phyloP scores from a whole-genome alignment of 2,113 vertebrate species.

The Phylloscopus trochilus region DNA sequence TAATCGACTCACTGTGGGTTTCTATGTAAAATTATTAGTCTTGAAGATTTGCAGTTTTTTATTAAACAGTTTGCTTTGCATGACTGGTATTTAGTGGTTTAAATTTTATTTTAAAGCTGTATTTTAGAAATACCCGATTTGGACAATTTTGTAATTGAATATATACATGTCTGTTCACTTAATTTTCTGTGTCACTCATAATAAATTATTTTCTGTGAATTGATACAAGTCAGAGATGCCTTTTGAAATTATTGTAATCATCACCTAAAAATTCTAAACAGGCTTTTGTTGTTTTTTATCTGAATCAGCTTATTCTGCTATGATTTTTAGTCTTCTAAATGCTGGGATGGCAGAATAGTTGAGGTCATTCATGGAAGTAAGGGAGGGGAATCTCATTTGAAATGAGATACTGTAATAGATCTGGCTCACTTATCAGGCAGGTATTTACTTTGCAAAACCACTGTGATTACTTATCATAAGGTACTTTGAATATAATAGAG shows the following conservation, averaged over 20 bases:
- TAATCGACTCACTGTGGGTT: neutral
- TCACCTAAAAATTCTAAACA: neutral
- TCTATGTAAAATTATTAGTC: neutral
- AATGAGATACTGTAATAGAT: neutral
- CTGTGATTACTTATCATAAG: neutral
- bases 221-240: neutral
- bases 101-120: neutral
- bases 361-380: constrained; percentile 12
- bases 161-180: neutral
- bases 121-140: neutral
- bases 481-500: neutral
- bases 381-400: neutral
- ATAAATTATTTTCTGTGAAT: neutral
- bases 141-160: neutral
- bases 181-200: neutral
- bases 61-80: neutral
- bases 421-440: neutral
- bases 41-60: neutral
- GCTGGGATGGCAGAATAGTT: constrained; percentile 18
- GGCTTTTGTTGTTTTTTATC: neutral
- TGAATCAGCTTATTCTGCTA: neutral
- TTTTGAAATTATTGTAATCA: neutral
- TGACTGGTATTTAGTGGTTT: neutral
- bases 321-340: neutral
- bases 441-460: constrained; percentile 5